Evolutionary conservation across 1,140 invertebrate species (phyloP).

Genomic region (Laodelphax striatellus): DNA sequence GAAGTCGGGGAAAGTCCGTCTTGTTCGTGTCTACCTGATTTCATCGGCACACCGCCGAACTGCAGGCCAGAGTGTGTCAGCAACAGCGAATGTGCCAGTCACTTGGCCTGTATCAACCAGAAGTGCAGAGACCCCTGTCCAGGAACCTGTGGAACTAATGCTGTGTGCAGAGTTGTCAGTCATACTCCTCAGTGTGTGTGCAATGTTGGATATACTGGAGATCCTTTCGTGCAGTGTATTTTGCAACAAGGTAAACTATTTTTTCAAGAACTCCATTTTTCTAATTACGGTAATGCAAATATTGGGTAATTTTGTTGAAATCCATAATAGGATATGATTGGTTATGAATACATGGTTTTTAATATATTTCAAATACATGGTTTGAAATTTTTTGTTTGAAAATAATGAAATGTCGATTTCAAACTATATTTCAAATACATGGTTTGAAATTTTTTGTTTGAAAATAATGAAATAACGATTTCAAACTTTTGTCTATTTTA

Average conservation of each 20-base stretch:
- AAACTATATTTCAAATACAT: too few species aligned
- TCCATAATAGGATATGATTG: too few species aligned
- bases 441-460: too few species aligned
- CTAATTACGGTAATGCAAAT: too few species aligned
- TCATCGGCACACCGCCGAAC: conserved; percentile 46
- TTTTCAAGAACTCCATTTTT: too few species aligned
- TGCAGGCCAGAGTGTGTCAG: conserved; percentile 53
- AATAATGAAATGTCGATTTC: too few species aligned
- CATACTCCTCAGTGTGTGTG: conserved; percentile 61
- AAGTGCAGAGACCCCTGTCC: conserved; percentile 55
- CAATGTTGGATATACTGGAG: conserved; percentile 44
- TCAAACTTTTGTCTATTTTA: too few species aligned
- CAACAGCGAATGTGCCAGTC: conserved; percentile 51
- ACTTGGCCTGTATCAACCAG: conserved; percentile 53
- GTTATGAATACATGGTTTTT: too few species aligned
- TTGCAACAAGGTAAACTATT: conserved; percentile 42
- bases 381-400: too few species aligned
- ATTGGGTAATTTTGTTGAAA: too few species aligned
- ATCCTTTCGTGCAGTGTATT: conserved; percentile 52
- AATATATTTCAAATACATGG: too few species aligned
- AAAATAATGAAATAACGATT: too few species aligned
- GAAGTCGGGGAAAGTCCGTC: conserved; percentile 46
- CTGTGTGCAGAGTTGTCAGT: conserved; percentile 54
- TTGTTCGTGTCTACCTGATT: conserved; percentile 50
- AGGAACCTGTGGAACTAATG: conserved; percentile 54